Evolutionary conservation across 2,113 vertebrate genomes (phyloP).

Genomic region (Oryzias javanicus): DNA sequence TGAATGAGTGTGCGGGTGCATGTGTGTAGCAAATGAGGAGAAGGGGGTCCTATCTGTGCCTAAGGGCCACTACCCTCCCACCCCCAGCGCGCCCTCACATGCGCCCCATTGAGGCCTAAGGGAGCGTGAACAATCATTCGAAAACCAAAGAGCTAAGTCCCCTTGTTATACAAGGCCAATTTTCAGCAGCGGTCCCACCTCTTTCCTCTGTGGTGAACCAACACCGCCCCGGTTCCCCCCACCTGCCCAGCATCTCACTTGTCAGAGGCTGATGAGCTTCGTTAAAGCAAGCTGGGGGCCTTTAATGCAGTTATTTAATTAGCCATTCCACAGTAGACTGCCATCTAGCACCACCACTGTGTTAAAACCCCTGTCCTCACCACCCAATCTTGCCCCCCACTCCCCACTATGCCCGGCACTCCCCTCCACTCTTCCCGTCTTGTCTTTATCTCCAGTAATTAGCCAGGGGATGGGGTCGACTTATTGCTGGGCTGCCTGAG

Average conservation of each 20-base stretch:
- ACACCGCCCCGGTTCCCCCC: conserved; percentile 11
- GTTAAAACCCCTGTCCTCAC: conserved; percentile 28
- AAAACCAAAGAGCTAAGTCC: conserved; percentile 88
- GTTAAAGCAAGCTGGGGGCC: conserved; percentile 79
- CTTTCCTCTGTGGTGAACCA: conserved; percentile 56
- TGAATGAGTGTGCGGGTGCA: conserved; percentile 50
- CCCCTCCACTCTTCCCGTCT: conserved; percentile 41
- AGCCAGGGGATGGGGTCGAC: conserved; percentile 55
- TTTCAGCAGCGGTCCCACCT: conserved; percentile 69
- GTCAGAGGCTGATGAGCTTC: conserved; percentile 75
- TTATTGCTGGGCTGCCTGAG: conserved; percentile 34
- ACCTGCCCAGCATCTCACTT: conserved; percentile 60
- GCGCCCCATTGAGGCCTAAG: conserved; percentile 87
- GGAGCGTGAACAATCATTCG: conserved; percentile 90
- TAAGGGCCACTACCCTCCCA: conserved; percentile 69
- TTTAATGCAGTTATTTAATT: conserved; percentile 83
- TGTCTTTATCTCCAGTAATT: conserved; percentile 71
- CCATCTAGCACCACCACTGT: conserved; percentile 55
- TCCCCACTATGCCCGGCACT: conserved; percentile 31
- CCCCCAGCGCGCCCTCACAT: conserved; percentile 81
- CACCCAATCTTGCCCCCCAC: conserved; percentile 23
- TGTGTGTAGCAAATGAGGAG: conserved; percentile 61
- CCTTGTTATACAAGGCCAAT: conserved; percentile 90
- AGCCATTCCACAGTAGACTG: conserved; percentile 79
- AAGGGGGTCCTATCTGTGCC: conserved; percentile 67